These are phyloP conservation scores for Drosophila parthenogenetica DNA, from an alignment of 2,888 invertebrate genomes.

Conservation along the genomic window DNA sequence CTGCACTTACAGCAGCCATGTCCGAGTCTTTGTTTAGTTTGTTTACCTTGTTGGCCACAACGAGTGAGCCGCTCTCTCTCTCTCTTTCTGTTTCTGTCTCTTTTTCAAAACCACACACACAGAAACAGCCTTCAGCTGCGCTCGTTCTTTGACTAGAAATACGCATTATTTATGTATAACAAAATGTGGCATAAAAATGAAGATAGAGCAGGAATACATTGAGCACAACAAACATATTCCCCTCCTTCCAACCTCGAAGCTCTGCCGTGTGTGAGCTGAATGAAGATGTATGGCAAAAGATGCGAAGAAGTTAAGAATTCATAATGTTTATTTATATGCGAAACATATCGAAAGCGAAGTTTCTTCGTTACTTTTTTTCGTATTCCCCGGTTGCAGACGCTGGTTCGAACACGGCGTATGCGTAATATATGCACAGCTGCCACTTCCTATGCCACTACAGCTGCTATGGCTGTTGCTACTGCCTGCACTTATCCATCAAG, in stretches of 20 bases:
- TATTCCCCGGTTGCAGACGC: constrained; percentile 46
- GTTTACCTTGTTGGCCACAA: constrained; percentile 46
- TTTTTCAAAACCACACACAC: background rate
- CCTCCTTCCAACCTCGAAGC: background rate
- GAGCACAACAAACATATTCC: constrained; percentile 20
- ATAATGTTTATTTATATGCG: constrained; percentile 81
- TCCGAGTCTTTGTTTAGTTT: constrained; percentile 22
- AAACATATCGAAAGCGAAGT: constrained; percentile 75
- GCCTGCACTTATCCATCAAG: constrained; percentile 77
- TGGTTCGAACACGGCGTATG: constrained; percentile 60
- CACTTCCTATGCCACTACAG: background rate
- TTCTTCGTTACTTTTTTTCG: constrained; percentile 37
- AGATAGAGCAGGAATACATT: constrained; percentile 70
- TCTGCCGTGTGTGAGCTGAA: constrained; percentile 46
- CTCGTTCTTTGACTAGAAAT: constrained; percentile 38
- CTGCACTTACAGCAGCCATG: constrained; percentile 21
- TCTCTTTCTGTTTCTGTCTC: constrained; percentile 5
- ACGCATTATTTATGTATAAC: constrained; percentile 80
- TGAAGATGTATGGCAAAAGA: constrained; percentile 74
- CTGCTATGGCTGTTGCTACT: background rate
- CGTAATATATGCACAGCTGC: constrained; percentile 71
- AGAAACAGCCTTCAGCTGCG: constrained; percentile 50
- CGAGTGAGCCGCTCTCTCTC: constrained; percentile 36
- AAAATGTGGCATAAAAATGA: constrained; percentile 73
- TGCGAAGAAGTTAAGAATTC: constrained; percentile 78